Evolutionary conservation across 2,888 invertebrate genomes (phyloP), one percentile per base, ranked within the genome.

Genomic region (Ichneumoninae sp.): DNA sequence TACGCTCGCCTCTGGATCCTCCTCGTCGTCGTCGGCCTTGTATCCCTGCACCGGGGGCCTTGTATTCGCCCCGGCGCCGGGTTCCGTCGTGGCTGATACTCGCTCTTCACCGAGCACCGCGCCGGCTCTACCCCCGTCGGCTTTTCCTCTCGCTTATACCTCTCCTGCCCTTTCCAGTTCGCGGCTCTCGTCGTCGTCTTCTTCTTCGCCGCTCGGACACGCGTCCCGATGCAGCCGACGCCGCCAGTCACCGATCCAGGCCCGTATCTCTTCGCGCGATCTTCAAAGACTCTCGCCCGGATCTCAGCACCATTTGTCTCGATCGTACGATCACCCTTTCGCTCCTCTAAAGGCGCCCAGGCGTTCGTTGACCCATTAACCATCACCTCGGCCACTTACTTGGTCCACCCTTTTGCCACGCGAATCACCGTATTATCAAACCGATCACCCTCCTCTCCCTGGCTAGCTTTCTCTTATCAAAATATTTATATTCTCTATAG

Each of bases 41-140:
- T 86, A 81, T 91, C 91, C 92, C 92, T 92, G 93, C 92, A 92
- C 92, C 93, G 93, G 92, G 93, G 93, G 91, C 93, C 92, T 88
- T 91, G 90, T 90, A 89, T 89, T 88, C 89, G 90, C 91, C 92
- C 92, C 93, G 92, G 92, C 90, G 92, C 93, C 90, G 92, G 93
- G 92, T 93, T 91, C 93, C 93, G 93, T 93, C 92, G 91, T 93
- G 91, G 90, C 87, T 91, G 92, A 87, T 85, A 87, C 80, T 86
- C 88, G 82, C 87, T 87, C 89, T 84, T 80, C 73, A 70, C 81
- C 83, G 60, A 66, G 77, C 83, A 85, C 75, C 81, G 22, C 68
- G 63, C 40, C 76, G 63, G 69, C 68, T 47, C 50, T 30, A 69
- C 47, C 73, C 69, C 57, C 52, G 66, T 73, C 52, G 52, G 71